Base-by-base conservation (phyloP, 1,140 invertebrate genomes). In the Procambarus virginalis region DNA sequence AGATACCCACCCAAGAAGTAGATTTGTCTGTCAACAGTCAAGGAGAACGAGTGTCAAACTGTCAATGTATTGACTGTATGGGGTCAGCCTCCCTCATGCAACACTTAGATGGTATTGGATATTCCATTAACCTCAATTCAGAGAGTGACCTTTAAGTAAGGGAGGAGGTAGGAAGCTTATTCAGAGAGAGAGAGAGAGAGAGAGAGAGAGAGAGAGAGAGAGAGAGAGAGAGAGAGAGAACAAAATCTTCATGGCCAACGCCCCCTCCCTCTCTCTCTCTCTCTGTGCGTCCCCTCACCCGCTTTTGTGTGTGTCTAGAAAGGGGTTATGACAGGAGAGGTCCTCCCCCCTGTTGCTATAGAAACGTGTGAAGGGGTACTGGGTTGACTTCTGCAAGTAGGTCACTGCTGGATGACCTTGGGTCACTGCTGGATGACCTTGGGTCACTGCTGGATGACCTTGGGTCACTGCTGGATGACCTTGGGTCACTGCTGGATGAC, bases 71-170 rank as follows among this genome's bases (percentile, higher is more conserved):
- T 34, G 68, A 34, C 17, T 10, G 14, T 73, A 48, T n/a, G 46
- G 46, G 48, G 20, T 45, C 60, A 20, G 20, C 20, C 68, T 84
- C 34, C 82, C 64, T 51, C 20, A n/a, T 75, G 22, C 70, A 45
- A 75, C 51, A 75, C 70, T 45, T 17, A 14, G 9, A 12, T 84
- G n/a, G 3, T 84, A 84, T 84, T 73, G 82, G 68, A 51, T 84
- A 84, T 84, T 84, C 48, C 82, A 75, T 84, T 84, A 84, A 73
- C 82, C 70, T 46, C 34, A 34, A 84, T 84, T 75, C 48, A 73
- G 68, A 34, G 82, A 51, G 34, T 84, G 82, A 84, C 82, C 82
- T 84, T 84, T 84, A 68, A 46, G 12, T 73, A 12, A 48, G 60
- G 82, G 34, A 20, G 17, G 45, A 45, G 51, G 51, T 60, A 79